A percentile compares a stretch with the other conserved stretches of the same genome.
phyloP scores from a whole-genome alignment of 2,797 vertebrate genomes.

The Anguilla pacifica region DNA sequence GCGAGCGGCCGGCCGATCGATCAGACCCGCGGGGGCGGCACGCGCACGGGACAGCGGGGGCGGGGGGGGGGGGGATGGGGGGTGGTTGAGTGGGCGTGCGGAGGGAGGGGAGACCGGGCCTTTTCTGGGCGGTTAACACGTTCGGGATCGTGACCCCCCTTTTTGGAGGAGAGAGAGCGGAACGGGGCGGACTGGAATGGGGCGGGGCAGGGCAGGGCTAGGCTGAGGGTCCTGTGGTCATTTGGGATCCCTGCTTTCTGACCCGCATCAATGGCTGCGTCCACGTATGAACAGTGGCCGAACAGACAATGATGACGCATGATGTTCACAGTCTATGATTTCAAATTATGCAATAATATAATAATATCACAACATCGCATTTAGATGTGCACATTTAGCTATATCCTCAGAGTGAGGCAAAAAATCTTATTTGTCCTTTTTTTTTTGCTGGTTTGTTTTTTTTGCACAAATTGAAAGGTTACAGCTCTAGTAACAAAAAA shows the following conservation, averaged over 20 bases:
- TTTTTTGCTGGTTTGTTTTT: not conserved
- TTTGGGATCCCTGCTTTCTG: too few relatives aligned
- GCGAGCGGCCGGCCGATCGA: conserved; percentile 76
- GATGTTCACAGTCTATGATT: not conserved
- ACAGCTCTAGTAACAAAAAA: not conserved
- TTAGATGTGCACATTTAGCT: not conserved
- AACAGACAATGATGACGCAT: not conserved
- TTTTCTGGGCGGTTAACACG: not conserved
- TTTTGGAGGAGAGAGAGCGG: not conserved
- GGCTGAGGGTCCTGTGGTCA: too few relatives aligned
- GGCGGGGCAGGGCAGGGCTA: too few relatives aligned
- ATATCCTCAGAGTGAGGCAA: not conserved
- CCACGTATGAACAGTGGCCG: not conserved
- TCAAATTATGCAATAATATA: not conserved
- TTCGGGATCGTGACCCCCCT: not conserved
- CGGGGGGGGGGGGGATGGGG: not conserved
- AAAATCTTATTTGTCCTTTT: not conserved
- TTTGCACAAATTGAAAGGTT: not conserved
- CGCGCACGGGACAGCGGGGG: not conserved
- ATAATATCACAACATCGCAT: not conserved
- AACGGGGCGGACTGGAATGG: not conserved
- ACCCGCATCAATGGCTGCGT: not conserved
- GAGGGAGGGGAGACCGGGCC: not conserved
- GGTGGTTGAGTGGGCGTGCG: not conserved
- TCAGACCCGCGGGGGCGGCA: conserved; percentile 27